Evolutionary conservation across 2,113 vertebrate genomes (phyloP).

Genomic region (Halichoeres trimaculatus): DNA sequence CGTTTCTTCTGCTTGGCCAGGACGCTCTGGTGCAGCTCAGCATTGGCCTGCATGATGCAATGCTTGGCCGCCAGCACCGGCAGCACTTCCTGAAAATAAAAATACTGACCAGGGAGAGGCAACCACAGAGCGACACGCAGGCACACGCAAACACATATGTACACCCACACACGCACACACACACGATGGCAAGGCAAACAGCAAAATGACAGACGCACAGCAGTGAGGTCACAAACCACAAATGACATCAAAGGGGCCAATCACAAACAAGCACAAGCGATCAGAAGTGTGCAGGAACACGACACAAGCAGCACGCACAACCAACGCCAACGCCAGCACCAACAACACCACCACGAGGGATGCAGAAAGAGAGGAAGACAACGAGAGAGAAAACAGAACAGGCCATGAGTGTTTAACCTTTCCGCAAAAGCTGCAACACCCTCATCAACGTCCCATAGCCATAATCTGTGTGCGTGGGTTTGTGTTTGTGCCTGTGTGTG

Average conservation of each 20-base stretch:
- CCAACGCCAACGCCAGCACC: constrained; percentile 73
- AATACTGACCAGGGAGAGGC: constrained; percentile 99
- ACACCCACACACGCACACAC: constrained; percentile 22
- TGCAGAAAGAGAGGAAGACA: constrained; percentile 90
- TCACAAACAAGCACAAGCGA: constrained; percentile 53
- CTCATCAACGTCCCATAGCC: constrained; percentile 49
- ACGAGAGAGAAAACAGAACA: constrained; percentile 89
- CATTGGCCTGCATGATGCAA: constrained; percentile 98
- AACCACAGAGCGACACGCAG: constrained; percentile 90
- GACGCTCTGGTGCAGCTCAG: constrained; percentile 93
- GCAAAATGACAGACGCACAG: constrained; percentile 56
- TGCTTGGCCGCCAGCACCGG: constrained; percentile 97
- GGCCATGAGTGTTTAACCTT: constrained; percentile 88
- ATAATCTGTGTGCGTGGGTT: not conserved
- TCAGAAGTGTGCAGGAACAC: constrained; percentile 41
- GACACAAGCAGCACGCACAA: constrained; percentile 19
- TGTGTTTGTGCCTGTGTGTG: not conserved
- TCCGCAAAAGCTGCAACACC: constrained; percentile 67
- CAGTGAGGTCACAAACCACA: constrained; percentile 55
- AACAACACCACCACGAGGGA: constrained; percentile 83
- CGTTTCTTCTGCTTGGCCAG: constrained; percentile 97
- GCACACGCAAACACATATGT: constrained; percentile 59
- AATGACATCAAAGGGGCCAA: constrained; percentile 53
- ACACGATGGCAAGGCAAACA: constrained; percentile 52
- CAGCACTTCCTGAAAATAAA: constrained; percentile 99